A percentile compares a stretch with the other conserved stretches of the same genome.
Conservation (phyloP, 1,140 invertebrate species). For the Coptotermes formosanus region DNA sequence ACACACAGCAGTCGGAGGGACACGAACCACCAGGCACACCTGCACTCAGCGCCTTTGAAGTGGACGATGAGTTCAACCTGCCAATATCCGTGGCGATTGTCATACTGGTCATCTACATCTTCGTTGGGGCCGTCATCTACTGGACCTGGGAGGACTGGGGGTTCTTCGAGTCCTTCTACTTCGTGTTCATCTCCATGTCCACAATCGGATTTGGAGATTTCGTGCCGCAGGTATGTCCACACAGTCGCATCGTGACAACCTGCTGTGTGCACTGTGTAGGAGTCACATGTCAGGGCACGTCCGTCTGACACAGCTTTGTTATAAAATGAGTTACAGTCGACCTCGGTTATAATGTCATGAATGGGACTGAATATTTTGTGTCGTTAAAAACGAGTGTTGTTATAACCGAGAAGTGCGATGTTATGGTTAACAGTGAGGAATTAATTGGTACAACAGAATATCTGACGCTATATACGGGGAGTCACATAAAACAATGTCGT, state of each 20-base stretch:
- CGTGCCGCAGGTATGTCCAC: conserved; percentile 64
- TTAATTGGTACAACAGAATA: no score
- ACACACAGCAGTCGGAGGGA: conserved; percentile 23
- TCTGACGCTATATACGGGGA: no score
- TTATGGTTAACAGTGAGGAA: no score
- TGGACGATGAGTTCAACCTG: conserved; percentile 92
- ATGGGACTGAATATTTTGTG: no score
- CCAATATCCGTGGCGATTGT: conserved; percentile 82
- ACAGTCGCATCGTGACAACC: neutral
- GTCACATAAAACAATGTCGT: no score
- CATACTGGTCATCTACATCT: conserved; percentile 80
- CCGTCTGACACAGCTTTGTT: no score
- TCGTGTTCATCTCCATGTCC: conserved; percentile 92
- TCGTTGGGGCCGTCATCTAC: conserved; percentile 78
- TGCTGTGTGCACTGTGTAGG: neutral
- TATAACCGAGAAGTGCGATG: no score
- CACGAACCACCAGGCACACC: conserved; percentile 65
- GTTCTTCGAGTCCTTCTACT: conserved; percentile 89
- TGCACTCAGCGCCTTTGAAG: conserved; percentile 64
- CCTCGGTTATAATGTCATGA: no score
- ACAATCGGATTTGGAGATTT: conserved; percentile 93
- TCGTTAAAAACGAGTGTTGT: no score
- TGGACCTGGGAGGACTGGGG: conserved; percentile 78
- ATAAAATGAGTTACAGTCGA: no score
- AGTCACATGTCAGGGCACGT: neutral